phyloP scores from a whole-genome alignment of 2,888 invertebrate species.

The Salticus scenicus region DNA sequence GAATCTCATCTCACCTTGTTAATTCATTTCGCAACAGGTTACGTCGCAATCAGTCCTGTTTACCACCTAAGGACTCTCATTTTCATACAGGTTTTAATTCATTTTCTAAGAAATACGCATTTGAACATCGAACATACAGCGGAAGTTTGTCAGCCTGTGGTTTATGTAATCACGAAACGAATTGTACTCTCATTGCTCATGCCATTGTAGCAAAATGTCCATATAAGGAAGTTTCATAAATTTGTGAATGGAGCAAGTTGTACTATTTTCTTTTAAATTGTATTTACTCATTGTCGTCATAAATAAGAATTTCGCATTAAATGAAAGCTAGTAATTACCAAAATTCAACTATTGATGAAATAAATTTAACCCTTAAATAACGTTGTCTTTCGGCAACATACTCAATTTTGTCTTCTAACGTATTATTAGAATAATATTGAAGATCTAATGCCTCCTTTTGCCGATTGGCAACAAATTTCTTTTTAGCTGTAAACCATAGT shows the following conservation, averaged over 20 bases:
- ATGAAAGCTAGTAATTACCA: too few species aligned
- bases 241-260: neutral
- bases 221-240: neutral
- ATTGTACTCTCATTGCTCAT: neutral
- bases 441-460: too few species aligned
- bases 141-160: constrained; percentile 24
- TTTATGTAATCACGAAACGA: neutral
- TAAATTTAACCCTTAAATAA: too few species aligned
- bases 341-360: too few species aligned
- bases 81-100: constrained; percentile 54
- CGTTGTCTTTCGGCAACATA: too few species aligned
- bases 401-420: too few species aligned
- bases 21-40: constrained; percentile 34
- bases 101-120: constrained; percentile 21
- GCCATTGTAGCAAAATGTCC: neutral
- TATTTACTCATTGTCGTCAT: too few species aligned
- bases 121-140: constrained; percentile 29
- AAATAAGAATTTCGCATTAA: too few species aligned
- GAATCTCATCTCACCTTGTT: neutral
- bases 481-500: too few species aligned
- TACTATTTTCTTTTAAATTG: too few species aligned
- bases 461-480: too few species aligned
- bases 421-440: too few species aligned
- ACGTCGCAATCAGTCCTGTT: constrained; percentile 53
- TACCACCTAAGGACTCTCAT: constrained; percentile 48